phyloP scores from a whole-genome alignment of 2,113 vertebrate species.

The Mesitornis unicolor region DNA sequence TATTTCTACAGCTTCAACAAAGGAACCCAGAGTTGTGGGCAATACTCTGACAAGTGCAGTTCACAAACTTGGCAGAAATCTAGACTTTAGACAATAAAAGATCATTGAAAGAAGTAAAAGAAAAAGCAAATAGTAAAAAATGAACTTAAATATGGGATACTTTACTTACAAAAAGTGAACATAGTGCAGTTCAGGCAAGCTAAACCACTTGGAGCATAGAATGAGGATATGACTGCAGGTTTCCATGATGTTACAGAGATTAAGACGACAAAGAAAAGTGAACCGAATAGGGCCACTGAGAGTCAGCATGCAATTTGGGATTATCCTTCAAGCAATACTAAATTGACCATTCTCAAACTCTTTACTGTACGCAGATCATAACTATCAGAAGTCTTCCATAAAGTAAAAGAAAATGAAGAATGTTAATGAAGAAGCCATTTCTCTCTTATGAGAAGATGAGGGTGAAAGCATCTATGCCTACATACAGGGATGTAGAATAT shows the following conservation, averaged over 20 bases:
- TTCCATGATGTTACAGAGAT: neutral
- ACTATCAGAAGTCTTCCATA: neutral
- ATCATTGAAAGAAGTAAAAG: slow-evolving; percentile 73
- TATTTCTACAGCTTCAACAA: slow-evolving; percentile 83
- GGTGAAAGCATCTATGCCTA: neutral
- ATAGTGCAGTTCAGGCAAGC: slow-evolving; percentile 56
- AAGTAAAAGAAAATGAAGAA: neutral
- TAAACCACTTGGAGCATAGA: neutral
- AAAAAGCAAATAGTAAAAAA: slow-evolving; percentile 75
- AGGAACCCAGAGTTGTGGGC: slow-evolving; percentile 83
- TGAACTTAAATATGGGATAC: slow-evolving; percentile 74
- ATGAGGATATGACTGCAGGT: neutral
- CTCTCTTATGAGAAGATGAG: neutral
- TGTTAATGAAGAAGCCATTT: neutral
- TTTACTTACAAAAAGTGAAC: slow-evolving; percentile 77
- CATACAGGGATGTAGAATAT: neutral
- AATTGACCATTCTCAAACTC: neutral
- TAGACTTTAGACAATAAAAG: slow-evolving; percentile 77
- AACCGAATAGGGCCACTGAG: neutral
- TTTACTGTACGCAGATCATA: neutral
- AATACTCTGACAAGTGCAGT: slow-evolving; percentile 81
- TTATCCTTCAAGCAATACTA: neutral
- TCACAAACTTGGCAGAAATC: slow-evolving; percentile 81
- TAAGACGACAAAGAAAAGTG: slow-evolving; percentile 4
- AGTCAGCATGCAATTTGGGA: neutral